Evolutionary conservation across 2,888 invertebrate species (phyloP).

Genomic region (Phyto melanocephala): DNA sequence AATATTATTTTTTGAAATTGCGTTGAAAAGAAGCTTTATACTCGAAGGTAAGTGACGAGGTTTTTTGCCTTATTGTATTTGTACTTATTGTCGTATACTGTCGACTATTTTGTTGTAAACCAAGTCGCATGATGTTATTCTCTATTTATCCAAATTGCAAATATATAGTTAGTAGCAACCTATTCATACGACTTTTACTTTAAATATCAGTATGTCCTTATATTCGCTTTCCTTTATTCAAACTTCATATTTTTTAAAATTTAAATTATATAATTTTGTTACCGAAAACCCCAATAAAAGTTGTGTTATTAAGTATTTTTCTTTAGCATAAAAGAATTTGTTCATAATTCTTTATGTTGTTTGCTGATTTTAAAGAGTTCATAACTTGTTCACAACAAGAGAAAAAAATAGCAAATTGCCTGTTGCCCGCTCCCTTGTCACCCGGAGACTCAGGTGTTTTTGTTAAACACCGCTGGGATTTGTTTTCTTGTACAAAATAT

Average conservation of each 20-base stretch:
- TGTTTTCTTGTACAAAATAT: slow-evolving; percentile 51
- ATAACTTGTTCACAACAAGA: slow-evolving; percentile 45
- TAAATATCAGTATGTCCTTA: no score
- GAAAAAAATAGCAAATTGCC: slow-evolving; percentile 22
- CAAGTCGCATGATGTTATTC: no score
- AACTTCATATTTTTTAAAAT: neutral
- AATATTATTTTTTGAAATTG: no score
- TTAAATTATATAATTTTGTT: slow-evolving; percentile 19
- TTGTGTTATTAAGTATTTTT: neutral
- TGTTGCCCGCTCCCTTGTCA: neutral
- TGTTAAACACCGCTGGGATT: slow-evolving; percentile 53
- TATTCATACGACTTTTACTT: no score
- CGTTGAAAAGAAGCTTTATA: no score
- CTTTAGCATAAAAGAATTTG: neutral
- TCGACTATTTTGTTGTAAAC: no score
- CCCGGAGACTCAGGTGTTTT: slow-evolving; percentile 55
- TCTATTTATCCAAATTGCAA: no score
- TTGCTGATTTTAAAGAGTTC: slow-evolving; percentile 46
- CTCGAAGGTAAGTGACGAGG: no score
- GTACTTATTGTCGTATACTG: no score
- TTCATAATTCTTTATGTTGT: slow-evolving; percentile 21
- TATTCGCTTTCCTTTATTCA: no score
- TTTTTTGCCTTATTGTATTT: no score
- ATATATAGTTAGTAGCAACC: no score
- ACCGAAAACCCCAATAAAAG: neutral